A percentile compares a stretch with the other conserved stretches of the same genome.
phyloP scores from a whole-genome alignment of 2,113 vertebrate species.

The Saccopteryx bilineata region DNA sequence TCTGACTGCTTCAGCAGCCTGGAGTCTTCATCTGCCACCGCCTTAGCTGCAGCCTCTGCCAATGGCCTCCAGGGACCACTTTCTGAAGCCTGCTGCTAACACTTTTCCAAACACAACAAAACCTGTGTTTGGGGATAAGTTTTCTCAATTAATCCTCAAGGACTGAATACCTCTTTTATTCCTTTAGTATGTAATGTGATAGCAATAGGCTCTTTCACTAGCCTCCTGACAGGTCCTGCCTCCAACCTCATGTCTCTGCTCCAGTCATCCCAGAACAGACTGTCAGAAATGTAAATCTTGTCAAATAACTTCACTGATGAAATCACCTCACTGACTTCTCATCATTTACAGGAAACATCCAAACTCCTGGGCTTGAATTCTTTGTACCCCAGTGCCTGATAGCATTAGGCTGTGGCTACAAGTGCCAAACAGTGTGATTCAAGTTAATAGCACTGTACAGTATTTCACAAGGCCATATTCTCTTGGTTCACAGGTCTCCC shows the following conservation, averaged over 20 bases:
- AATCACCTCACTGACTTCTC: conserved; percentile 56
- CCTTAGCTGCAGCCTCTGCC: conserved; percentile 55
- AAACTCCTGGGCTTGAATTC: conserved; percentile 39
- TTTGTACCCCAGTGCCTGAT: conserved; percentile 24
- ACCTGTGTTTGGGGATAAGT: conserved; percentile 49
- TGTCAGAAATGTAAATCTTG: conserved; percentile 60
- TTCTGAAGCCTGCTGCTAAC: conserved; percentile 60
- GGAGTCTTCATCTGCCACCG: background rate
- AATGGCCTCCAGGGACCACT: conserved; percentile 40
- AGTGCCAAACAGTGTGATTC: background rate
- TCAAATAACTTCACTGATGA: conserved; percentile 38
- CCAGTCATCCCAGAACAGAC: background rate
- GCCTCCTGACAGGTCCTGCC: conserved; percentile 29
- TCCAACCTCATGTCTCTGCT: conserved; percentile 16
- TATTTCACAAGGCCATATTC: conserved; percentile 12
- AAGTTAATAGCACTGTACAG: background rate
- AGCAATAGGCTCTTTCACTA: conserved; percentile 61
- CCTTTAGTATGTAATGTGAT: conserved; percentile 48
- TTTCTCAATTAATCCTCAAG: conserved; percentile 74
- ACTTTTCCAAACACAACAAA: conserved; percentile 77
- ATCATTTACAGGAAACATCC: background rate
- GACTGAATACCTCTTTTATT: conserved; percentile 64
- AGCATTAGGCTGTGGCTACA: background rate
- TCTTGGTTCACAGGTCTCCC: conserved; percentile 29
- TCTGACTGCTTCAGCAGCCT: background rate